phyloP scores from a whole-genome alignment of 2,797 vertebrate species.

The Helarctos malayanus region DNA sequence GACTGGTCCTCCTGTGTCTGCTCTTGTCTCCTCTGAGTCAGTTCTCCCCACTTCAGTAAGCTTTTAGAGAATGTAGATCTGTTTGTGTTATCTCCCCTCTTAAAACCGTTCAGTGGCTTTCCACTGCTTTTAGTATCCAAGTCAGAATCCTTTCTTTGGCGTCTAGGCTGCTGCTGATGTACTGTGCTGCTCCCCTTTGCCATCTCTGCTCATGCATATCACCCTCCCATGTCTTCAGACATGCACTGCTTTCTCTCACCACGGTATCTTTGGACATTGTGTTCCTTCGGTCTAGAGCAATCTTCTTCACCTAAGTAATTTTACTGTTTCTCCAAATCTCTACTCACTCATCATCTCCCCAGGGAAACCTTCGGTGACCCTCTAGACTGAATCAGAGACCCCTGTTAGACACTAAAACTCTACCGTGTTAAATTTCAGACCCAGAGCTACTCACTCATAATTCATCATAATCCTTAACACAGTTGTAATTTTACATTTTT shows the following conservation, averaged over 20 bases:
- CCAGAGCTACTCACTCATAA: not conserved
- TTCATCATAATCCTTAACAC: not conserved
- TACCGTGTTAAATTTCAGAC: slow-evolving; percentile 20
- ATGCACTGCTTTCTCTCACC: not conserved
- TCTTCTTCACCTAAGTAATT: slow-evolving; percentile 31
- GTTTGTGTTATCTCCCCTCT: not conserved
- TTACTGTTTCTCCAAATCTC: slow-evolving; percentile 26
- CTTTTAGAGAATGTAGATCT: slow-evolving; percentile 35
- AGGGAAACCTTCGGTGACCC: not conserved
- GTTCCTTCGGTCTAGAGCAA: not conserved
- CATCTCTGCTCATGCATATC: not conserved
- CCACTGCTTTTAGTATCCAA: not conserved
- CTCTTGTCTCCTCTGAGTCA: not conserved
- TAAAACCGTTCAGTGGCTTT: not conserved
- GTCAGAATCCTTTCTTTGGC: not conserved
- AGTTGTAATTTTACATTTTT: not conserved
- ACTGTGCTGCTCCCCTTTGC: not conserved
- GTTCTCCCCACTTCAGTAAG: slow-evolving; percentile 3
- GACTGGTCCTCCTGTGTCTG: not conserved
- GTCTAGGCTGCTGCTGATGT: not conserved
- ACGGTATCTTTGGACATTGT: not conserved
- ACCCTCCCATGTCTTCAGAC: not conserved
- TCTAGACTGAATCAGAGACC: not conserved
- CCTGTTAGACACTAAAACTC: not conserved
- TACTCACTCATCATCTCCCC: not conserved